phyloP scores from a whole-genome alignment of 2,797 vertebrate species.

The Microcaecilia unicolor region DNA sequence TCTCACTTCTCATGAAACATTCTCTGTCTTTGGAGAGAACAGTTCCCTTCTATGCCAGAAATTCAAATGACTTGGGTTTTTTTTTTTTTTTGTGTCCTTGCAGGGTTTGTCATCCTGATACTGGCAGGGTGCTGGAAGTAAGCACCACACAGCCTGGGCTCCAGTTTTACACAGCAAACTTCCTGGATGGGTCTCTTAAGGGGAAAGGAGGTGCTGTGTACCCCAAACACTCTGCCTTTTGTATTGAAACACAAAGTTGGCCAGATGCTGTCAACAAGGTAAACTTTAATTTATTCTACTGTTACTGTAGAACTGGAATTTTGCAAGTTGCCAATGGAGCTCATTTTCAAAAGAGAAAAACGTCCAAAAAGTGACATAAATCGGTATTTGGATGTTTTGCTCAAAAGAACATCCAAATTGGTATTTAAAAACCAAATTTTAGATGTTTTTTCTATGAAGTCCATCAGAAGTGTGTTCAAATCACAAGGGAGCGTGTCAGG shows the following conservation, averaged over 20 bases:
- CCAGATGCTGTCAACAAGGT: slow-evolving; percentile 89
- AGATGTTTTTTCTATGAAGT: no score
- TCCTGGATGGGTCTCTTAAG: slow-evolving; percentile 73
- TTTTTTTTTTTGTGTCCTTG: slow-evolving; percentile 6
- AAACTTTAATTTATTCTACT: slow-evolving; percentile 1
- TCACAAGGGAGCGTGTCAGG: no score
- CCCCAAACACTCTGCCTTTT: slow-evolving; percentile 78
- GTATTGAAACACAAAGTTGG: slow-evolving; percentile 92
- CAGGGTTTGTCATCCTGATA: slow-evolving; percentile 69
- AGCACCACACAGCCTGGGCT: slow-evolving; percentile 83
- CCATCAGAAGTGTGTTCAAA: no score
- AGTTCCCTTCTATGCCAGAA: no score
- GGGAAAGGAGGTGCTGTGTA: slow-evolving; percentile 71
- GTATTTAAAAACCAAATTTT: no score
- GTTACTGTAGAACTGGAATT: neutral
- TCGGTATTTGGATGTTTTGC: no score
- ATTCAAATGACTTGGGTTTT: neutral
- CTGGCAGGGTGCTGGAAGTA: slow-evolving; percentile 74
- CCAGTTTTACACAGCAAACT: slow-evolving; percentile 91
- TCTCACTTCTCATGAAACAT: no score
- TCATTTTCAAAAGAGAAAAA: no score
- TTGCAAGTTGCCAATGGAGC: neutral
- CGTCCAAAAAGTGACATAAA: no score
- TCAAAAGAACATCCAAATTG: no score
- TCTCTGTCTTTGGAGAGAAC: no score